Percentiles rank a stretch among this genome's conserved stretches.
phyloP scores from a whole-genome alignment of 2,888 invertebrate species.

The Epinotia brunnichana region DNA sequence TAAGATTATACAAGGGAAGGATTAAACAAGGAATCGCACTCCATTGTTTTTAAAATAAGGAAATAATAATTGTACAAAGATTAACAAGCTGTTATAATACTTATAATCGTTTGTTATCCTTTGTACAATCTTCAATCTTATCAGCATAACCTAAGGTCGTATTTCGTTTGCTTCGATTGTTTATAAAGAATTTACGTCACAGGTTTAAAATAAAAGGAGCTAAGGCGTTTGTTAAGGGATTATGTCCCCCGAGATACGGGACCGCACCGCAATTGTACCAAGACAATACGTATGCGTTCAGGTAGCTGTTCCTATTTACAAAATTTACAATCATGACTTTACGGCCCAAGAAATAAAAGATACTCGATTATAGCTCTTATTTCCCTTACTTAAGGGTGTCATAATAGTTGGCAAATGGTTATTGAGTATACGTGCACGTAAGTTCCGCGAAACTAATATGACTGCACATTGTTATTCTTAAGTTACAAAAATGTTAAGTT shows the following conservation, averaged over 20 bases:
- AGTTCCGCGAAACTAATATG: conserved; percentile 61
- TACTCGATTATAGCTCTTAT: conserved; percentile 50
- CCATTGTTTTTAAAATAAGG: conserved; percentile 29
- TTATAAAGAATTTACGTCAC: conserved; percentile 65
- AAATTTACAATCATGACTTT: conserved; percentile 54
- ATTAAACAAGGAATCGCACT: conserved; percentile 4
- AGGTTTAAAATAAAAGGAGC: conserved; percentile 71
- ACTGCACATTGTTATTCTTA: conserved; percentile 51
- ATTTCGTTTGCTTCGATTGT: conserved; percentile 7
- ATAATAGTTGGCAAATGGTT: conserved; percentile 8
- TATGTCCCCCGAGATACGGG: conserved; percentile 65
- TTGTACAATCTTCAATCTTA: conserved; percentile 23
- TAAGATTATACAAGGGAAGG: neutral
- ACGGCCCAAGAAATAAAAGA: conserved; percentile 44
- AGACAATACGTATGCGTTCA: conserved; percentile 72
- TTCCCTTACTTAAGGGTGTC: neutral
- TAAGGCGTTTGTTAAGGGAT: conserved; percentile 71
- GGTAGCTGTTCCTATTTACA: conserved; percentile 69
- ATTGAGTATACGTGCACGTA: conserved; percentile 42
- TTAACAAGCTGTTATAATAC: conserved; percentile 33
- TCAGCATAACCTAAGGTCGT: conserved; percentile 6
- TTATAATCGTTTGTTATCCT: conserved; percentile 23
- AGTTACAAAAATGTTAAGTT: conserved; percentile 41
- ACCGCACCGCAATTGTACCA: conserved; percentile 68
- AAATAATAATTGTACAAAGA: conserved; percentile 40